Conservation (phyloP, 1,140 invertebrate genomes). For the silkworm (Bombyx mori) region DNA sequence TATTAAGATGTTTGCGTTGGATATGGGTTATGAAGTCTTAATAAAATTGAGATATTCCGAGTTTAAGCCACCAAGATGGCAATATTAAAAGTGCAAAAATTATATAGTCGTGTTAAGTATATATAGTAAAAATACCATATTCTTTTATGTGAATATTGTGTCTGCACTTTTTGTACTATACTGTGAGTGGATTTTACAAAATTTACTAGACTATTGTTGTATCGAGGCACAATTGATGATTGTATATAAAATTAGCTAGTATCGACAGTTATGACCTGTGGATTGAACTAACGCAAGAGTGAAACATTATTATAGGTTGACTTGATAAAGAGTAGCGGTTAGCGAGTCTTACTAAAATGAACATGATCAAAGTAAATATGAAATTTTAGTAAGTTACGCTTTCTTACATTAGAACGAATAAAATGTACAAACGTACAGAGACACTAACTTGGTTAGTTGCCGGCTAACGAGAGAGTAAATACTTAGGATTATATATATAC, state of each 20-base stretch:
- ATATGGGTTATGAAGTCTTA: slow-evolving; percentile 61
- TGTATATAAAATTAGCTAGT: slow-evolving; percentile 65
- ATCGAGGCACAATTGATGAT: slow-evolving; percentile 63
- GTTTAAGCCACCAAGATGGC: slow-evolving; percentile 64
- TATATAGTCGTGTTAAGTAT: slow-evolving; percentile 53
- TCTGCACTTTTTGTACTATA: slow-evolving; percentile 64
- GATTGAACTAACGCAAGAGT: slow-evolving; percentile 30
- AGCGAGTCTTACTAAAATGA: slow-evolving; percentile 8
- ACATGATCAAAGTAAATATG: not conserved
- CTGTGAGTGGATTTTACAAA: slow-evolving; percentile 41
- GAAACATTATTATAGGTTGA: slow-evolving; percentile 20
- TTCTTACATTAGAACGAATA: no score
- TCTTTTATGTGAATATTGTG: slow-evolving; percentile 64
- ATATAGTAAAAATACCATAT: slow-evolving; percentile 52
- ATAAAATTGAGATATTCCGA: slow-evolving; percentile 69
- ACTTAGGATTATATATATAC: slow-evolving; percentile 1
- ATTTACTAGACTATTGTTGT: slow-evolving; percentile 44
- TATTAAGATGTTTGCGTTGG: slow-evolving; percentile 42
- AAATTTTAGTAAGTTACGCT: not conserved
- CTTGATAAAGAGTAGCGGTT: slow-evolving; percentile 2
- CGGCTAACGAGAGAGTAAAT: not conserved
- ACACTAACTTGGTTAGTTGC: slow-evolving; percentile 5
- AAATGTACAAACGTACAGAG: not conserved
- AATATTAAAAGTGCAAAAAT: slow-evolving; percentile 64
- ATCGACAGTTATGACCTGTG: slow-evolving; percentile 12